phyloP scores from a whole-genome alignment of 37 sponge, comb jelly and placozoan species.

The Cladorhizidae sp. region DNA sequence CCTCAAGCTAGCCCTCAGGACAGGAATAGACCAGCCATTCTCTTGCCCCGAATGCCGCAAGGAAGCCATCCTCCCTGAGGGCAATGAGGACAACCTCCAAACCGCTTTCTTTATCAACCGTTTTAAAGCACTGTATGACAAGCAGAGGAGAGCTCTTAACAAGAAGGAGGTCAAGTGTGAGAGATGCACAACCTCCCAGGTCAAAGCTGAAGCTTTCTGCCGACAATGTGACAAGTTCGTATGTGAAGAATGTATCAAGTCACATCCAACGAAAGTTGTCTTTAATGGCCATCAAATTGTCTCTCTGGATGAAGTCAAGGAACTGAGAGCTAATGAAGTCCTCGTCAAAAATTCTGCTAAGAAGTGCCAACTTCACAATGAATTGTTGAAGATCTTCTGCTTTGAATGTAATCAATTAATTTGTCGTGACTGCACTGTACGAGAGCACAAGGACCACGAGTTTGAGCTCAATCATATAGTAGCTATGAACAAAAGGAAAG shows the following conservation, averaged over 20 bases:
- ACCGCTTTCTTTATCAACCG: too few relatives aligned
- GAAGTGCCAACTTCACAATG: constrained; percentile 16
- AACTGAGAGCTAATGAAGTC: background rate
- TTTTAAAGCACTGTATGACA: too few relatives aligned
- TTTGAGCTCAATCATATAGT: constrained; percentile 4
- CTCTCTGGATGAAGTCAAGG: background rate
- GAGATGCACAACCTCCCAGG: background rate
- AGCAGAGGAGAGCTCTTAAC: too few relatives aligned
- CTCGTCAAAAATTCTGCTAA: background rate
- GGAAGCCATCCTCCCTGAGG: background rate
- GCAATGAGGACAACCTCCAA: too few relatives aligned
- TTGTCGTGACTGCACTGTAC: constrained; percentile 23
- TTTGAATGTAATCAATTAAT: constrained; percentile 27
- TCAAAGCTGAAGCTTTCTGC: background rate
- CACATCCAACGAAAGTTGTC: background rate
- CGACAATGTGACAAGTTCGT: too few relatives aligned
- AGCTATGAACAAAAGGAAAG: constrained; percentile 12
- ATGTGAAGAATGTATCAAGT: background rate
- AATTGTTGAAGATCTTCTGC: constrained; percentile 24
- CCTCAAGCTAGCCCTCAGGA: background rate
- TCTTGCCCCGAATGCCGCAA: background rate
- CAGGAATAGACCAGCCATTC: background rate
- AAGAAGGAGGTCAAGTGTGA: background rate
- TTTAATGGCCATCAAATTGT: background rate
- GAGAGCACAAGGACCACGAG: constrained; percentile 9